Evolutionary conservation across 1,140 invertebrate species (phyloP), one percentile per base, ranked within the genome.

Genomic region (Episyrphus balteatus): DNA sequence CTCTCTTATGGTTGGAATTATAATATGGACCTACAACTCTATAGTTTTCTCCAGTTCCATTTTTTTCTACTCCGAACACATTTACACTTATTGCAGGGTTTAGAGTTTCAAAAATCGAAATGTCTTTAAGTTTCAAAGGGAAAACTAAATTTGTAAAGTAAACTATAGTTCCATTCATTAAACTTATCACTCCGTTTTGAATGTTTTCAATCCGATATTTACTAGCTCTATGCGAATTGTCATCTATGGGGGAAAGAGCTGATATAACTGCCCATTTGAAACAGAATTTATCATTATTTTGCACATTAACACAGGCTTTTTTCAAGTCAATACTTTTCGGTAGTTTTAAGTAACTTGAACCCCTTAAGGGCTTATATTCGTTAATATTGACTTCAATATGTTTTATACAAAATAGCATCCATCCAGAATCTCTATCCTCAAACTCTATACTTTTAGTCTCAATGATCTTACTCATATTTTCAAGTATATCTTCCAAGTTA

Each of bases 371-470:
- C 41, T 54, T 51, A 50, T 55, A 67, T 49, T 57, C 58, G 47
- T 57, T 57, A 14, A 67, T 57, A 42, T 64, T 54, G n/a, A 61
- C 19, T 42, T 51, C 42, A 30, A 63, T 49, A 44, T 61, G 48
- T 10, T 53, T 21, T 15, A 65, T 63, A 51, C 42, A 30, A 17
- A 5, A 34, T 49, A 69, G 50, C 2, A 56, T 41, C 65, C 59
- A 70, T 15, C 65, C 66, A 44, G 47, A 52, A 45, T 65, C 60
- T 40, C 50, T 44, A 42, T 62, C 58, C 44, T 59, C 44, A 49
- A 68, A 61, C 44, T 64, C 57, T 26, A 26, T 8, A 26, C 3
- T 26, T 26, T 26, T 26, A 26, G 21, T 26, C 21, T 26, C 21
- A 26, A 26, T 26, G 21, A 26, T 26, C 21, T 26, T 26, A 26